Evolutionary conservation across 2,797 vertebrate species (phyloP), one percentile per base, ranked within the genome.

Genomic region (Pristis pectinata): DNA sequence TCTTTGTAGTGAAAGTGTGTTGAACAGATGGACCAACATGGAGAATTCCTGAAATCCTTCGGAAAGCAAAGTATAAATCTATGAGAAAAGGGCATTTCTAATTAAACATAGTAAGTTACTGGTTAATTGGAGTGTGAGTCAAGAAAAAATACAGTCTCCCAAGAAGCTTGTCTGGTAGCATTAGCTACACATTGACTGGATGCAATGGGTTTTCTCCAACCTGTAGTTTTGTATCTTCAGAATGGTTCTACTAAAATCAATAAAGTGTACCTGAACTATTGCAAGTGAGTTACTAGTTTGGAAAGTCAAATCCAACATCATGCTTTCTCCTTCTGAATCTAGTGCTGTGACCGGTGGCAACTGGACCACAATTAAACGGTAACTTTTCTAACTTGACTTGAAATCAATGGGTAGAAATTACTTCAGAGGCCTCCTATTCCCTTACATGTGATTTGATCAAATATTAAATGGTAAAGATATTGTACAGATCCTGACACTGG

Each of bases 331-430:
- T n/a, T 67, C 34, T 1, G 59, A 37, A 67, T 37, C 17, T 11
- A 41, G 61, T 10, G 61, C 22, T 41, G 87, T 24, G 87, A 64
- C 87, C 87, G 2, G n/a, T 24, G 34, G 92, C 44, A 94, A 53
- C 37, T 49, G 64, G 64, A 93, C 41, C 64, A 74, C 64, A 93
- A 93, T 93, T 70, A 93, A 93, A 94, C 70, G 70, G 92, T 94
- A 94, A 94, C 92, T 94, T 94, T 76, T 94, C 92, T 76, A 94
- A 74, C 92, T 94, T 94, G 92, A 94, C 92, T 94, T 94, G 92
- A 94, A 94, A 94, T 94, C 64, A 94, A 94, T 94, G 92, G 70
- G 92, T 34, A 94, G 92, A 94, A 74, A 72, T 94, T 94, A 94
- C 67, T 94, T 94, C 92, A 94, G 92, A 74, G 92, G 67, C 67